These are phyloP conservation scores for Tribolium castaneum DNA, from an alignment of 1,140 invertebrate genomes.

Conservation along the genomic window DNA sequence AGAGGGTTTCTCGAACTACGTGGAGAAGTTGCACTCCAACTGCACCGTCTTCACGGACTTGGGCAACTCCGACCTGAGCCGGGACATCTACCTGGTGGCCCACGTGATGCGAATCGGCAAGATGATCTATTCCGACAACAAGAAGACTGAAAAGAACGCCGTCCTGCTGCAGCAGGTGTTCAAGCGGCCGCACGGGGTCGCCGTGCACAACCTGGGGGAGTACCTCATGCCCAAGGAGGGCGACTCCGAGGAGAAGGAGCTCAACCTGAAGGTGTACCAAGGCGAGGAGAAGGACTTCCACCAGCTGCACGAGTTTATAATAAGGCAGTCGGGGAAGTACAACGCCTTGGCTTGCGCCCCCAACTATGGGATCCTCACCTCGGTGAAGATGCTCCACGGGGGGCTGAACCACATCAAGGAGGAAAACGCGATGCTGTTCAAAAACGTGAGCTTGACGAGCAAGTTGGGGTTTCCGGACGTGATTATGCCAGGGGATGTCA, in stretches of 20 bases:
- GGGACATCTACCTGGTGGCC: slow-evolving; percentile 87
- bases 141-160: slow-evolving; percentile 70
- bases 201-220: slow-evolving; percentile 77
- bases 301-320: slow-evolving; percentile 88
- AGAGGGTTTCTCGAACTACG: slow-evolving; percentile 89
- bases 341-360: slow-evolving; percentile 80
- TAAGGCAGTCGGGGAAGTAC: slow-evolving; percentile 85
- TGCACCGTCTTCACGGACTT: slow-evolving; percentile 88
- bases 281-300: slow-evolving; percentile 93
- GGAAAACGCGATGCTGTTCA: slow-evolving; percentile 83
- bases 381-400: slow-evolving; percentile 79
- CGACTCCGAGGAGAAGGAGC: slow-evolving; percentile 76
- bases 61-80: slow-evolving; percentile 82
- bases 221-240: slow-evolving; percentile 71
- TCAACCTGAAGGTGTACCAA: slow-evolving; percentile 77
- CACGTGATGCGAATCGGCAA: slow-evolving; percentile 89
- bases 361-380: slow-evolving; percentile 81
- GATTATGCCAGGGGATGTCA: slow-evolving; percentile 94
- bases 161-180: slow-evolving; percentile 70
- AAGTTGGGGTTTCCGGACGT: slow-evolving; percentile 95
- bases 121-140: slow-evolving; percentile 85
- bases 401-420: slow-evolving; percentile 78
- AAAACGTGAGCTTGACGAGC: slow-evolving; percentile 84
- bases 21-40: slow-evolving; percentile 88
- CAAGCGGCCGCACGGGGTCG: slow-evolving; percentile 85